Conservation (phyloP, 2,113 vertebrate genomes). For the Triplophysa rosa region DNA sequence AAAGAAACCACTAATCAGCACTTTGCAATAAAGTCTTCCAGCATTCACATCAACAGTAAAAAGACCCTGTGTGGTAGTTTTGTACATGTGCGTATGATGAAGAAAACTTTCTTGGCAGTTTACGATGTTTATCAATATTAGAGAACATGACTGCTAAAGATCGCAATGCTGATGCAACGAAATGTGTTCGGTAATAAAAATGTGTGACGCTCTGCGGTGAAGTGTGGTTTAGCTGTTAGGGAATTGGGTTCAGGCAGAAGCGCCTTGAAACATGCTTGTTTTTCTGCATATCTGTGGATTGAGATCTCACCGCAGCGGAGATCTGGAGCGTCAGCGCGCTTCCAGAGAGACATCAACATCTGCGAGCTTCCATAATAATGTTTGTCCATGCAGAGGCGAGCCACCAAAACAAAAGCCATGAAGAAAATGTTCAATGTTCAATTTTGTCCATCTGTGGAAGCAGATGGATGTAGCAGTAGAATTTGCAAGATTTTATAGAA, state of each 20-base stretch:
- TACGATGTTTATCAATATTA: constrained; percentile 30
- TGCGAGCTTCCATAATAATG: constrained; percentile 36
- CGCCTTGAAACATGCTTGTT: constrained; percentile 43
- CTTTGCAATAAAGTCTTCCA: constrained; percentile 44
- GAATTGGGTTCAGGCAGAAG: constrained; percentile 32
- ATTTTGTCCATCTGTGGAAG: background rate
- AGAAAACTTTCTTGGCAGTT: background rate
- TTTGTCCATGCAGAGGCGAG: constrained; percentile 11
- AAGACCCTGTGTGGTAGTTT: constrained; percentile 8
- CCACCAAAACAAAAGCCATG: constrained; percentile 35
- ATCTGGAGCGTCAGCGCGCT: constrained; percentile 27
- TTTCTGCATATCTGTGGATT: constrained; percentile 52
- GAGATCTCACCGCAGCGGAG: constrained; percentile 42
- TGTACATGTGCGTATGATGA: background rate
- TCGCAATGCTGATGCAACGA: constrained; percentile 23
- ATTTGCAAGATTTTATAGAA: background rate
- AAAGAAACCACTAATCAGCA: constrained; percentile 53
- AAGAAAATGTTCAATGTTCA: constrained; percentile 20
- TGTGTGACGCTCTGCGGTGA: constrained; percentile 16
- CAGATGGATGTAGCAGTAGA: background rate
- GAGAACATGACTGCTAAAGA: constrained; percentile 12
- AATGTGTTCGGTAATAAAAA: background rate
- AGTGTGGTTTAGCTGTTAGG: constrained; percentile 26
- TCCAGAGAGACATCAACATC: constrained; percentile 43
- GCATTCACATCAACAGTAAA: constrained; percentile 24